These are phyloP conservation scores for Odontamblyopus rebecca DNA, from an alignment of 2,797 vertebrate species.

Conservation along the genomic window DNA sequence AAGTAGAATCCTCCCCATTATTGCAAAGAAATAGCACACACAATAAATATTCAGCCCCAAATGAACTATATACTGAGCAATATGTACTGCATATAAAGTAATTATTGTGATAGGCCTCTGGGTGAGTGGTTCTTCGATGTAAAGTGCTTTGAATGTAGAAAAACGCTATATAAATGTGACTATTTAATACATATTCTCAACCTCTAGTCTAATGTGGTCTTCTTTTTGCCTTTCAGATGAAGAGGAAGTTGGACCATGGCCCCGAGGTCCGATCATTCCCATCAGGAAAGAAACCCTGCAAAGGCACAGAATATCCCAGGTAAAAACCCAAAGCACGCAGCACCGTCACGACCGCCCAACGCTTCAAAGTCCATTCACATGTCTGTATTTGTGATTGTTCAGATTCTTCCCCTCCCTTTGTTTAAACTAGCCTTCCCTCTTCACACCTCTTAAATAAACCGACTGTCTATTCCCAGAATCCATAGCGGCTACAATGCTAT, in stretches of 20 bases:
- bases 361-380: conserved; percentile 8
- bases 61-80: no score
- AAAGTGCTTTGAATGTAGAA: no score
- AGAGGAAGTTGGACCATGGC: conserved; percentile 99
- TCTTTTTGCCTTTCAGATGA: conserved; percentile 87
- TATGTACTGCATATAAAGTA: no score
- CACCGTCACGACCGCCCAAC: not conserved
- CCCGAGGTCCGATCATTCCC: conserved; percentile 99
- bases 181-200: not conserved
- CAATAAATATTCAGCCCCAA: no score
- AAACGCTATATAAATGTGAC: no score
- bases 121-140: no score
- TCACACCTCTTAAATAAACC: conserved; percentile 18
- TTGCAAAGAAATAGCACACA: no score
- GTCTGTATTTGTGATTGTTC: not conserved
- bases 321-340: conserved; percentile 61
- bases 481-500: conserved; percentile 6
- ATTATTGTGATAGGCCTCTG: no score
- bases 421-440: conserved; percentile 3
- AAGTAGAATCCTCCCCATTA: no score
- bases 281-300: conserved; percentile 99
- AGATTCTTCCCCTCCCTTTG: conserved; percentile 9
- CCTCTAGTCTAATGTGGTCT: conserved; percentile 19
- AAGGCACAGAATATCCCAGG: conserved; percentile 97
- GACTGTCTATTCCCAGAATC: conserved; percentile 10